phyloP scores from a whole-genome alignment of 2,888 invertebrate genomes.

The Perithous albicinctus region DNA sequence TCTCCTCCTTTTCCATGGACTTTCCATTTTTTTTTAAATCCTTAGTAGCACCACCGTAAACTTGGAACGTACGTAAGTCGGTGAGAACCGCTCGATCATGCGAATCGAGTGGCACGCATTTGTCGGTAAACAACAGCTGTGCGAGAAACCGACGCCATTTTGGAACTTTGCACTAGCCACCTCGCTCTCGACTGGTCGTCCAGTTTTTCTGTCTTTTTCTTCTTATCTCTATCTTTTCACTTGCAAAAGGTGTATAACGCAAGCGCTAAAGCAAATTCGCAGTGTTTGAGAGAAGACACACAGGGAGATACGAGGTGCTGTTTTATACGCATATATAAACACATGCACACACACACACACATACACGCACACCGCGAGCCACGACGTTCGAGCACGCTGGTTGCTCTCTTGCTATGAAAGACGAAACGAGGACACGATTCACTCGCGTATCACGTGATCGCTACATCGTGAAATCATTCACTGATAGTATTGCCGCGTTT shows the following conservation, averaged over 20 bases:
- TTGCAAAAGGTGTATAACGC: background rate
- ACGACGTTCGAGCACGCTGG: background rate
- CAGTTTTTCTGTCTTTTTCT: background rate
- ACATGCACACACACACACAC: background rate
- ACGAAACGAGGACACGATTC: slow-evolving; percentile 46
- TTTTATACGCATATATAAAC: background rate
- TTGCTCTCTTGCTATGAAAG: background rate
- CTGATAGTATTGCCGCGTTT: background rate
- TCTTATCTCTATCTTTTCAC: background rate
- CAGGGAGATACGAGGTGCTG: too few relatives aligned
- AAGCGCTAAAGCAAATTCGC: background rate
- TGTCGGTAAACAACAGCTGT: slow-evolving; percentile 84
- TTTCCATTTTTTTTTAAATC: background rate
- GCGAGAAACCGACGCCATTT: slow-evolving; percentile 76
- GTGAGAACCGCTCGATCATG: slow-evolving; percentile 55
- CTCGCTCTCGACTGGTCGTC: background rate
- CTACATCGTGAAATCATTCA: slow-evolving; percentile 65
- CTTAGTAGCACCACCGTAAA: background rate
- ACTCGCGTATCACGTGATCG: slow-evolving; percentile 68
- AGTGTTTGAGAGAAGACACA: too few relatives aligned
- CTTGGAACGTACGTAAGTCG: slow-evolving; percentile 6
- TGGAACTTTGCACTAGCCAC: slow-evolving; percentile 61
- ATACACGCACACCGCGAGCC: background rate
- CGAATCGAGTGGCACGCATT: slow-evolving; percentile 74
- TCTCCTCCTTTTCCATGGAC: slow-evolving; percentile 19